Percentiles rank a stretch among this genome's conserved stretches.
Conservation (phyloP, 23 tunicate species). For the Halocynthia roretzi region DNA sequence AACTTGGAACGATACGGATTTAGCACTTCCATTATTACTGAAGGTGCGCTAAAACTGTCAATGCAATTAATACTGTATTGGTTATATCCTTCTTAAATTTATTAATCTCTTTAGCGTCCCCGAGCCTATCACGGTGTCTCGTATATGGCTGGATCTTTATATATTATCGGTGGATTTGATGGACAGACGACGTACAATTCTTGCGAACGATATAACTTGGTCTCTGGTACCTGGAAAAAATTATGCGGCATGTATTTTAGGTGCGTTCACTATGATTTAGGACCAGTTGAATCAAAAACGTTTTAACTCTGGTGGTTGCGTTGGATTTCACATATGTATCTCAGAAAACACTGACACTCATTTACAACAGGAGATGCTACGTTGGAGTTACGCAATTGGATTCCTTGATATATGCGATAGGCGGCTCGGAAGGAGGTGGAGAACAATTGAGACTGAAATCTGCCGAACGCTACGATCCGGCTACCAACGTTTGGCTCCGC, state of each 20-base stretch:
- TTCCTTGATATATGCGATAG: constrained; percentile 60
- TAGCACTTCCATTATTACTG: constrained; percentile 35
- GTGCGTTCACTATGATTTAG: background rate
- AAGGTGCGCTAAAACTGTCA: constrained; percentile 21
- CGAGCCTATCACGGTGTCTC: constrained; percentile 82
- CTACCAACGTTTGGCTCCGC: constrained; percentile 50
- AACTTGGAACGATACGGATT: constrained; percentile 43
- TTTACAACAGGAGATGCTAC: constrained; percentile 58
- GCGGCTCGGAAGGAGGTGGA: constrained; percentile 55
- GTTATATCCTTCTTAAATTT: constrained; percentile 2
- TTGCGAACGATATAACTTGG: constrained; percentile 68
- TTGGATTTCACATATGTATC: background rate
- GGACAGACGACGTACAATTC: constrained; percentile 66
- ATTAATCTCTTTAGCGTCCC: constrained; percentile 32
- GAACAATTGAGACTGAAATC: constrained; percentile 53
- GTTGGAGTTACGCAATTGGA: constrained; percentile 52
- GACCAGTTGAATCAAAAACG: background rate
- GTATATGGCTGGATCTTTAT: constrained; percentile 48
- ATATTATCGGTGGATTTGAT: constrained; percentile 84
- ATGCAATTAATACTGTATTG: background rate
- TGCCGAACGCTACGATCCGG: constrained; percentile 65
- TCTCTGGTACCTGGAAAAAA: constrained; percentile 42
- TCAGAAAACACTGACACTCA: background rate
- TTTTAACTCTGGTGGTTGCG: background rate
- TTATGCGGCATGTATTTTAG: constrained; percentile 75